Evolutionary conservation across 2,113 vertebrate species (phyloP).

Genomic region (Poecilia latipinna): DNA sequence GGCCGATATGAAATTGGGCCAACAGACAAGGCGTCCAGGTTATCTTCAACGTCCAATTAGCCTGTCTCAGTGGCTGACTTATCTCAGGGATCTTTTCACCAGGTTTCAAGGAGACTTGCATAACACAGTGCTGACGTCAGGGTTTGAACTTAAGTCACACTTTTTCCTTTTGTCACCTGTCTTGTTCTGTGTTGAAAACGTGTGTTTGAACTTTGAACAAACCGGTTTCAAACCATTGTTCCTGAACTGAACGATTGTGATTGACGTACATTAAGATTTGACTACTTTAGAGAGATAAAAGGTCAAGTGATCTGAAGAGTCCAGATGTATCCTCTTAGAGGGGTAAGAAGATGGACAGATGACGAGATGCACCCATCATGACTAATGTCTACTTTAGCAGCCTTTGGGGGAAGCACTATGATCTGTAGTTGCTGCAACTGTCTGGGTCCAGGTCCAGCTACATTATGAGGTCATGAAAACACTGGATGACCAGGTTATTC

Average conservation of each 20-base stretch:
- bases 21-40: neutral
- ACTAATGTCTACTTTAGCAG: no score
- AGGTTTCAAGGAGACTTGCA: constrained; percentile 42
- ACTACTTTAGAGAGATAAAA: neutral
- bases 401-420: no score
- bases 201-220: neutral
- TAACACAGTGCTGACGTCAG: constrained; percentile 38
- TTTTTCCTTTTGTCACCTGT: neutral
- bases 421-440: no score
- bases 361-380: no score
- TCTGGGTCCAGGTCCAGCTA: no score
- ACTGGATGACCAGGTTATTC: no score
- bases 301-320: no score
- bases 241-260: neutral
- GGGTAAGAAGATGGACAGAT: no score
- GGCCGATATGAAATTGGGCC: constrained; percentile 20
- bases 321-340: no score
- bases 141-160: constrained; percentile 16
- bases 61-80: neutral
- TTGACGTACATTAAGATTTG: neutral
- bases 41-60: constrained; percentile 33
- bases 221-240: no score
- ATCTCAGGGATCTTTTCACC: constrained; percentile 27
- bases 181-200: neutral
- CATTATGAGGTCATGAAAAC: no score